phyloP scores from a whole-genome alignment of 2,888 invertebrate species.

The Choreutis nemorana region DNA sequence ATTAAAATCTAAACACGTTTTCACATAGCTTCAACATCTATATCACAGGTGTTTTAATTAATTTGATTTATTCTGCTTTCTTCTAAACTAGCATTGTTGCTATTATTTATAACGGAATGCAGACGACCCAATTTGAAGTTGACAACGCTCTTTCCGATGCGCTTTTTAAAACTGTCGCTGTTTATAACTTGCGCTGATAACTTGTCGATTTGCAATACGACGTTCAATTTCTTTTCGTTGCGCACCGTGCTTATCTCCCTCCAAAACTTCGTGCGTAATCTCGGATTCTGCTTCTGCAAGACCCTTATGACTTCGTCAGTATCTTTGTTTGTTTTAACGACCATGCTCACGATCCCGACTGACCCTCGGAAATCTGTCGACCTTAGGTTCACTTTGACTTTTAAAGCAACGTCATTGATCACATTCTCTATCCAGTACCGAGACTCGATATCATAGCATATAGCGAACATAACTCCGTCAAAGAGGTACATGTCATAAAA shows the following conservation, averaged over 20 bases:
- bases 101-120: constrained; percentile 28
- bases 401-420: constrained; percentile 20
- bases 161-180: constrained; percentile 29
- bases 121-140: constrained; percentile 47
- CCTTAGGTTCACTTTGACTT: constrained; percentile 29
- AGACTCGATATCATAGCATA: constrained; percentile 33
- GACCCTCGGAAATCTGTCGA: constrained; percentile 52
- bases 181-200: constrained; percentile 47
- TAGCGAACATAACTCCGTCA: constrained; percentile 52
- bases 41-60: neutral
- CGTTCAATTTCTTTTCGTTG: constrained; percentile 31
- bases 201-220: constrained; percentile 47
- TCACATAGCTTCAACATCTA: neutral
- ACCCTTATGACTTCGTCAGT: constrained; percentile 33
- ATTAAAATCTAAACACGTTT: too few relatives aligned
- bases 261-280: constrained; percentile 49
- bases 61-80: neutral
- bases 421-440: constrained; percentile 34
- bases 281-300: constrained; percentile 40
- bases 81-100: neutral
- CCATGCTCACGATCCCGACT: constrained; percentile 49
- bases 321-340: constrained; percentile 28
- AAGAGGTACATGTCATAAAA: constrained; percentile 50
- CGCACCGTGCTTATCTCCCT: constrained; percentile 38
- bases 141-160: constrained; percentile 23